Conservation (phyloP, 2,888 invertebrate genomes). For the Dexiosoma caninum region DNA sequence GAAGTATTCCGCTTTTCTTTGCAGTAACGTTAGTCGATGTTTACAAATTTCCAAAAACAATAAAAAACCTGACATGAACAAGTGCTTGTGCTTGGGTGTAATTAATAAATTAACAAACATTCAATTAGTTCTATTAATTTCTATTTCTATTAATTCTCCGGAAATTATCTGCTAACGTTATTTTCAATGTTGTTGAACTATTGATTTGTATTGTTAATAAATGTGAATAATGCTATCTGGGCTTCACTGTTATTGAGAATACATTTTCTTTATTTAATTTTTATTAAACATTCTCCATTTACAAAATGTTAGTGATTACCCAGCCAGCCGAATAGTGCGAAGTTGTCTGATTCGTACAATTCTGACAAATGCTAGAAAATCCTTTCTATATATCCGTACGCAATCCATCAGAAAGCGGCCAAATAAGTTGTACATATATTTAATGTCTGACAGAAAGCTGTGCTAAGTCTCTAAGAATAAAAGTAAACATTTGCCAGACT, state of each 20-base stretch:
- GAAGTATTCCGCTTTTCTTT: background rate
- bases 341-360: too few relatives aligned
- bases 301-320: too few relatives aligned
- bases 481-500: too few relatives aligned
- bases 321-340: too few relatives aligned
- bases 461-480: too few relatives aligned
- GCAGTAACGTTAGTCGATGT: background rate
- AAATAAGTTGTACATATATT: too few relatives aligned
- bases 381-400: too few relatives aligned
- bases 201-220: conserved; percentile 31
- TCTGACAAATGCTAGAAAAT: too few relatives aligned
- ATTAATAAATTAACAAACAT: background rate
- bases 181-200: conserved; percentile 29
- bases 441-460: too few relatives aligned
- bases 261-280: conserved; percentile 27
- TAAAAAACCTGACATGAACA: conserved; percentile 22
- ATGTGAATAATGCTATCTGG: conserved; percentile 18
- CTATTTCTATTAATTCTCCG: conserved; percentile 1
- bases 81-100: background rate
- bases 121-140: background rate
- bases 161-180: conserved; percentile 26
- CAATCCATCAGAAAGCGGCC: too few relatives aligned
- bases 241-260: conserved; percentile 22
- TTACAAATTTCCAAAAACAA: background rate
- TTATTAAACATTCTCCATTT: conserved; percentile 39